phyloP scores from a whole-genome alignment of 2,113 vertebrate genomes.

The Sinosuthora webbiana region DNA sequence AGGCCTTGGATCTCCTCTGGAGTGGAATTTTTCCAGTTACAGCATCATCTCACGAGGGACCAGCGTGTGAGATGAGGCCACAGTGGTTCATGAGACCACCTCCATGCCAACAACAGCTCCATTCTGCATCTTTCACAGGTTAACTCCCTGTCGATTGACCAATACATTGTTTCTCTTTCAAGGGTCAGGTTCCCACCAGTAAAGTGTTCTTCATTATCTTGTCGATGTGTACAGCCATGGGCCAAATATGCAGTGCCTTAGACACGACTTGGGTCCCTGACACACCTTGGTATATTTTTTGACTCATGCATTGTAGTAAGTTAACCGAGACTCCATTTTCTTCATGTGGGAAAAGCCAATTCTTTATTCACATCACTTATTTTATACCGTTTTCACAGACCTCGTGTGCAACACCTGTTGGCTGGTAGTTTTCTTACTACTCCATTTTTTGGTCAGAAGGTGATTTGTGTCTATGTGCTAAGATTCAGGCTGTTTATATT shows the following conservation, averaged over 20 bases:
- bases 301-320: neutral
- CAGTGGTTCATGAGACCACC: too few species aligned
- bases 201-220: neutral
- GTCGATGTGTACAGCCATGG: fast-evolving
- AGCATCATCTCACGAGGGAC: fast-evolving
- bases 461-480: too few species aligned
- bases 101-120: neutral
- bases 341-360: too few species aligned
- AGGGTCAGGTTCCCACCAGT: neutral
- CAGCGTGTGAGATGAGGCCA: neutral
- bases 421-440: too few species aligned
- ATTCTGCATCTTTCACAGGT: neutral
- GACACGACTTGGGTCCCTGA: neutral
- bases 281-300: neutral
- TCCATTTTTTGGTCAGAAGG: too few species aligned
- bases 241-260: neutral
- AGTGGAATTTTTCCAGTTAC: neutral
- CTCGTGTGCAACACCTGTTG: too few species aligned
- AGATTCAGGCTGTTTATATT: too few species aligned
- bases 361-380: too few species aligned
- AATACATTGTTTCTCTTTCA: neutral
- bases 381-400: too few species aligned
- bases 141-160: too few species aligned
- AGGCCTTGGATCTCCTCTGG: neutral
- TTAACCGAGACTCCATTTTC: too few species aligned